Base-by-base conservation (phyloP, 37 sponge, comb jelly and placozoan genomes). In the Axinella damicornis region DNA sequence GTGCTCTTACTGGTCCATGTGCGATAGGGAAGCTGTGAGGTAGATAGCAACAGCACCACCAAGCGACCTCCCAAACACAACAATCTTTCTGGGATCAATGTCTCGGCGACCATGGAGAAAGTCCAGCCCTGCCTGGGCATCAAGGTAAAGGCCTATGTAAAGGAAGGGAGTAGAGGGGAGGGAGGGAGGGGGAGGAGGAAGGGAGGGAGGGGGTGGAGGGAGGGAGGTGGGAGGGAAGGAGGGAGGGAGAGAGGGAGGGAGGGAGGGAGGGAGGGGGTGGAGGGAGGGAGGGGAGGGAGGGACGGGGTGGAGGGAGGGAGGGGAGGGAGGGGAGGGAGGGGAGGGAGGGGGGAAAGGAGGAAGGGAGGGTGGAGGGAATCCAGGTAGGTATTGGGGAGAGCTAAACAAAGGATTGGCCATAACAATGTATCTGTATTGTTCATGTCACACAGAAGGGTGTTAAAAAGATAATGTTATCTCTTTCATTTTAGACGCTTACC, bases 41-140 rank as follows among this genome's bases (percentile, higher is more conserved):
- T 97, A 80, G 18, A 95, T 87, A 9, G 97, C 99, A 22, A 99
- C 96, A 22, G 97, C 97, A 41, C 99, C 99, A 0, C 99, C 99
- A 66, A 95, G 81, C 9, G 97, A 94, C 21, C 97, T 67, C 20
- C 97, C 97, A 89, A 95, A 98, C 32, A 98, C 82, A 61, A 99
- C 91, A 31, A 99, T 97, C 80, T 93, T 92, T 57, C 76, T 60
- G 35, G 32, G 71, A 60, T 99, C 97, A 52, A 99, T 97, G 69
- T 99, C 99, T 24, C 80, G 73, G 34, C 99, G 57, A 12, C 77
- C 53, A 0, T 89, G 76, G 9, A 99, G 94, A 71, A 85, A 97
- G 57, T 99, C 94, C 57, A 97, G 65, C 13, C 89, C 96, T 28
- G 97, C 99, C 65, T 97, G 84, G 39, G 96, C 91, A 83, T 99